Base-by-base conservation (phyloP, 2,113 vertebrate species). In the Campylomormyrus numenius region DNA sequence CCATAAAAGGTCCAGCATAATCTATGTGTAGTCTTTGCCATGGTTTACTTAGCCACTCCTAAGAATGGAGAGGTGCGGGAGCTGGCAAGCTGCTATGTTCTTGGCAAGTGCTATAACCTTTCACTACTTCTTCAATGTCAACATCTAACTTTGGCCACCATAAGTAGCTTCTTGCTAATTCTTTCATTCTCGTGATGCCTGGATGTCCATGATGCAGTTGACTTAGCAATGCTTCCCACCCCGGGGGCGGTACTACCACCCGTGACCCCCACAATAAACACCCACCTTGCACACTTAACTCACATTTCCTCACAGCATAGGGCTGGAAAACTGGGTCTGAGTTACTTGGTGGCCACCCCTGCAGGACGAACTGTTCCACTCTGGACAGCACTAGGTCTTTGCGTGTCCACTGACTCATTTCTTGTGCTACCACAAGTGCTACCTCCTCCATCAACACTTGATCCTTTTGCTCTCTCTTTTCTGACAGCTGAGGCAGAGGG, bases 141-240 rank as follows among this genome's bases (percentile, higher is more conserved):
- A 11, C 49, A 56, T 91, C 86, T 21, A 91, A 0, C 45, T 62
- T 90, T 31, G 88, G 91, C 92, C 84, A 92, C 90, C 91, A 91
- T 21, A 91, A 17, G 66, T 91, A 92, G 48, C 88, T 90, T 15
- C 84, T 31, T 0, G 88, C 89, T 53, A 91, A 8, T 2, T 62
- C 88, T 50, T 91, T 93, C 66, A 91, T 91, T 85, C 45, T 39
- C 4, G 89, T 24, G 21, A 58, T 58, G 6, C 21, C 56, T 58
- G 21, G 5, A 24, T 58, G 56, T 24, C 21, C 56, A 58, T 58
- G 6, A 58, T 58, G 56, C 21, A 24, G 21, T 58, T 58, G 56
- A 24, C 21, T 1, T 24, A 24, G 56, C 56, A 58, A 58, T 58
- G 56, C 56, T 24, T 58, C 21, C 21, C 21, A 2, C 6, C 56